phyloP scores from a whole-genome alignment of 2,113 vertebrate species.

The Coptodon bakossiorum region DNA sequence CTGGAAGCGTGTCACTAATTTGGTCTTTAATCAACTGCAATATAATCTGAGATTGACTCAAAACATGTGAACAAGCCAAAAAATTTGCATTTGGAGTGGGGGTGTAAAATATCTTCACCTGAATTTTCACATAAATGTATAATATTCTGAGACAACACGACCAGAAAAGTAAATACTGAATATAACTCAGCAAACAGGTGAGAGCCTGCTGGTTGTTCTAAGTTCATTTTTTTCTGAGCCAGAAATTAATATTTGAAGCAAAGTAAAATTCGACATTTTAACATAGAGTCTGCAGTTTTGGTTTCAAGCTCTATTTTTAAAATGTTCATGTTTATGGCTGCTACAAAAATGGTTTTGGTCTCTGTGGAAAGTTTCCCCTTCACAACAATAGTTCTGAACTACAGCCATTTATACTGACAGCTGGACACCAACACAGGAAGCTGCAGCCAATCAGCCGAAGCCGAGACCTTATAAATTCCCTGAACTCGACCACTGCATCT shows the following conservation, averaged over 20 bases:
- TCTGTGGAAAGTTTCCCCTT: background rate
- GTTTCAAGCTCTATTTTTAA: background rate
- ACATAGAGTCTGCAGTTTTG: background rate
- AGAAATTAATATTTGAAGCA: background rate
- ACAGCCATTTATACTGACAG: background rate
- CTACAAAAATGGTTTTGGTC: background rate
- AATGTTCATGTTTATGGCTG: background rate
- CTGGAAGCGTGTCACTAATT: background rate
- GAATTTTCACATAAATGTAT: background rate
- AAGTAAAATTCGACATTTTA: background rate
- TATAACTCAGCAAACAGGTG: background rate
- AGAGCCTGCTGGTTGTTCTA: background rate
- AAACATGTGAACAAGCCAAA: accelerated
- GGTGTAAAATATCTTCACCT: background rate
- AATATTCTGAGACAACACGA: background rate
- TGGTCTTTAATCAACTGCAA: background rate
- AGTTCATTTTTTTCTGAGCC: background rate
- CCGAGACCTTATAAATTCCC: accelerated
- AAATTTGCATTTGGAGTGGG: accelerated
- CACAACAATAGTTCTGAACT: background rate
- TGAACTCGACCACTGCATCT: background rate
- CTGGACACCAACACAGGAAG: background rate
- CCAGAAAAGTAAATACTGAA: background rate
- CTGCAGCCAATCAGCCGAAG: background rate
- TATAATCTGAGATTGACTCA: background rate